Percentiles rank a stretch among this genome's conserved stretches.
Evolutionary conservation across 2,113 vertebrate genomes (phyloP).

Genomic region (Alligator sinensis): DNA sequence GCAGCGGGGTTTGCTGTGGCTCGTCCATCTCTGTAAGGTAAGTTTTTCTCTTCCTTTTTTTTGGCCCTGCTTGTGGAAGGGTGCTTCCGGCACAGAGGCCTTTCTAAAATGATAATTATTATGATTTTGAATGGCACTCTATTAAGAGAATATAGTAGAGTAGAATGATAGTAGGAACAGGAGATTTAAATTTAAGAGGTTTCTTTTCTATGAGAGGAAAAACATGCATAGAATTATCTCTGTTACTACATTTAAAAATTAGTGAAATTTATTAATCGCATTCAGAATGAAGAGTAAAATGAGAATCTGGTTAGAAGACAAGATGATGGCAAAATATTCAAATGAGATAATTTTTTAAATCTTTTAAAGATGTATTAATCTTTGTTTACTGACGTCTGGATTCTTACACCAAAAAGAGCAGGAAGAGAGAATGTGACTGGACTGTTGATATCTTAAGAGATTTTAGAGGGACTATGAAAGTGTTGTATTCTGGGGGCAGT

Average conservation of each 20-base stretch:
- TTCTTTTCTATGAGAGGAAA: too few species aligned
- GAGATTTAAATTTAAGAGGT: neutral
- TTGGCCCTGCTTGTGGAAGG: too few species aligned
- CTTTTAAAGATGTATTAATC: neutral
- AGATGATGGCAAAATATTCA: neutral
- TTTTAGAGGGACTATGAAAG: neutral
- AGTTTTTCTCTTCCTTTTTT: too few species aligned
- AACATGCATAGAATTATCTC: neutral
- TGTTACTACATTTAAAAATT: neutral
- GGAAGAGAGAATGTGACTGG: neutral
- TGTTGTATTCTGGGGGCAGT: neutral
- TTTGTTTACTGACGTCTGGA: neutral
- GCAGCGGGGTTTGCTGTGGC: too few species aligned
- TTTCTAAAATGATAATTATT: neutral
- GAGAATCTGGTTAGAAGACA: neutral
- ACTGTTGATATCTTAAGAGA: neutral
- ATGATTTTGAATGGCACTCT: neutral
- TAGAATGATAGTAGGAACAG: neutral
- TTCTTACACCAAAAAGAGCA: neutral
- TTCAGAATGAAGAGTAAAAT: accelerated
- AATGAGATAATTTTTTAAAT: neutral
- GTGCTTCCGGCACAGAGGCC: too few species aligned
- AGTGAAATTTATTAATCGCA: neutral
- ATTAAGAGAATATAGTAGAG: neutral
- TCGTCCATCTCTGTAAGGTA: too few species aligned